These are phyloP conservation scores for Oryctes rhinoceros DNA, from an alignment of 1,140 invertebrate genomes.

Conservation along the genomic window DNA sequence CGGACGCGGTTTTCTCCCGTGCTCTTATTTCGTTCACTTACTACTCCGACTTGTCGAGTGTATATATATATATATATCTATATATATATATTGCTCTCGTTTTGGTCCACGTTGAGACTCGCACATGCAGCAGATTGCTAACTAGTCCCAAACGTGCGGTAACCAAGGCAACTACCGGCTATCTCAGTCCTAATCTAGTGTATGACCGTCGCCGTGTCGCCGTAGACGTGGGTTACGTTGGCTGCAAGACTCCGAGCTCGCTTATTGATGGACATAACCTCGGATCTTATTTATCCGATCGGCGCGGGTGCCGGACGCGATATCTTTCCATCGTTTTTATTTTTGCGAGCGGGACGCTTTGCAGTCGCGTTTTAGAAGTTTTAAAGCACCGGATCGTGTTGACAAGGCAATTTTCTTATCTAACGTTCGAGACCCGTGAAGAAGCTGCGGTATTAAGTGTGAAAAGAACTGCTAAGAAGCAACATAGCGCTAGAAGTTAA, in stretches of 20 bases:
- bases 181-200: constrained; percentile 25
- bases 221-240: not conserved
- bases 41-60: not conserved
- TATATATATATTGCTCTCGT: constrained; percentile 17
- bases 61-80: not conserved
- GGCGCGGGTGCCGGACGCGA: not conserved
- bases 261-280: constrained; percentile 21
- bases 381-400: not conserved
- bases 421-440: no score
- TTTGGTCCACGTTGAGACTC: not conserved
- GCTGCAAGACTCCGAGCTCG: not conserved
- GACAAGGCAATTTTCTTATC: constrained; percentile 9
- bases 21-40: not conserved
- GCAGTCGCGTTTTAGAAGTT: not conserved
- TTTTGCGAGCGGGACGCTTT: not conserved
- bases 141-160: constrained; percentile 35
- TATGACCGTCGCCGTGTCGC: constrained; percentile 21
- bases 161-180: constrained; percentile 28
- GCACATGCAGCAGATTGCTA: constrained; percentile 20
- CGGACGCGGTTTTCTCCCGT: not conserved
- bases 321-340: constrained; percentile 13
- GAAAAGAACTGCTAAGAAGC: no score
- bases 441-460: no score
- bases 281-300: constrained; percentile 5
- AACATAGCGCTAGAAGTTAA: no score